Evolutionary conservation across 2,888 invertebrate species (phyloP).

Genomic region (Acanthococcus lagerstroemiae): DNA sequence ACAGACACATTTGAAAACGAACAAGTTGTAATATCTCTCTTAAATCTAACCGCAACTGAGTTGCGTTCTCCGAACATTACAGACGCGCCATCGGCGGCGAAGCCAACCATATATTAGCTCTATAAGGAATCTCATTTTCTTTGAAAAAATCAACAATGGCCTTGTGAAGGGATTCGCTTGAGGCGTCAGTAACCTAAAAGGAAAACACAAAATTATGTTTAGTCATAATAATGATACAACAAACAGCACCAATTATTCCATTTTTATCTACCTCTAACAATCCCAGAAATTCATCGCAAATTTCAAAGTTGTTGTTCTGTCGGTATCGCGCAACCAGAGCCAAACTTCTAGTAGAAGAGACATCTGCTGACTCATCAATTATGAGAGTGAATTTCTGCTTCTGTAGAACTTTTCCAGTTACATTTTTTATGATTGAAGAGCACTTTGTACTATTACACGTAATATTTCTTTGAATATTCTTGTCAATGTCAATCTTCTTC

Average conservation of each 20-base stretch:
- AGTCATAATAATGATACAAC: not conserved
- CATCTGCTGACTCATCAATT: not conserved
- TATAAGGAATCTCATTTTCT: constrained; percentile 33
- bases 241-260: not conserved
- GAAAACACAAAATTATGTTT: not conserved
- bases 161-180: not conserved
- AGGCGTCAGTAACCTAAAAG: not conserved
- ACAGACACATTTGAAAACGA: constrained; percentile 34
- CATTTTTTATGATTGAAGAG: not conserved
- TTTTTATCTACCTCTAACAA: not conserved
- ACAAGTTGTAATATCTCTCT: constrained; percentile 33
- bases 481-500: not conserved
- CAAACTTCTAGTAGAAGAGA: not conserved
- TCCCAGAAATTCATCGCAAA: not conserved
- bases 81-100: constrained; percentile 35
- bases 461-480: not conserved
- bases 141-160: constrained; percentile 32
- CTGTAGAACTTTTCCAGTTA: not conserved
- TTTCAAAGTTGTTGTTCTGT: not conserved
- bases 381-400: not conserved
- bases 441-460: constrained; percentile 1
- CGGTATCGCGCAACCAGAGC: not conserved
- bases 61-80: constrained; percentile 35
- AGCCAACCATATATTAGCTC: constrained; percentile 34
- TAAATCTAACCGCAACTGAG: constrained; percentile 32